Evolutionary conservation across 2,888 invertebrate genomes (phyloP), one percentile per base, ranked within the genome.

Genomic region (Drosophila parthenogenetica): DNA sequence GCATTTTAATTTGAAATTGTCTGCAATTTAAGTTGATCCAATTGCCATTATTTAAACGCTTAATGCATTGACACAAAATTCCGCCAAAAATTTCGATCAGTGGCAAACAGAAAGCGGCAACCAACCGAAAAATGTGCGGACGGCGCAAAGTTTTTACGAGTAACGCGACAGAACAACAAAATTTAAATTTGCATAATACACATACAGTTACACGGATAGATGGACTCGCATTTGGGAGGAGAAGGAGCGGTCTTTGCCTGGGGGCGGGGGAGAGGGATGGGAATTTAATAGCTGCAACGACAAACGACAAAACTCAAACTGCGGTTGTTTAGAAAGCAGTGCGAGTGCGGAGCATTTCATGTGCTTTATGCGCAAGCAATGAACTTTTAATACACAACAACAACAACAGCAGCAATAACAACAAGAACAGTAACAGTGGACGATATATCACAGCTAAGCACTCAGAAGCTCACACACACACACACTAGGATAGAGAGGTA

Each of bases 301-400:
- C 81, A 81, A 79, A 80, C 84, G 55, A 55, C 63, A 63, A 79
- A 82, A 87, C 86, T 87, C 78, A 82, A 87, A 81, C 87, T 87
- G 79, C 73, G 79, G 82, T 87, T 87, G 85, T 85, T 79, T 85
- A 81, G 87, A 74, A 82, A 69, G 74, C 78, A 43, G 71, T 50
- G 70, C 78, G 67, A 78, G 67, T 68, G 79, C 77, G 75, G 67
- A 85, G 82, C 85, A 79, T 77, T 87, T 85, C 88, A 73, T 87
- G 83, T 87, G 77, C 81, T 87, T 84, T 84, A 87, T 84, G 86
- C 73, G 80, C 87, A 87, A 84, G 83, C 83, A 87, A 84, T 84
- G 87, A 84, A 87, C 83, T 84, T 84, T 88, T 88, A 84, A 84
- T 88, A 77, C 79, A 82, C 85, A 76, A 85, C 73, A 84, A 78